Evolutionary conservation across 2,888 invertebrate genomes (phyloP), one percentile per base, ranked within the genome.

Genomic region (Apamea crenata): DNA sequence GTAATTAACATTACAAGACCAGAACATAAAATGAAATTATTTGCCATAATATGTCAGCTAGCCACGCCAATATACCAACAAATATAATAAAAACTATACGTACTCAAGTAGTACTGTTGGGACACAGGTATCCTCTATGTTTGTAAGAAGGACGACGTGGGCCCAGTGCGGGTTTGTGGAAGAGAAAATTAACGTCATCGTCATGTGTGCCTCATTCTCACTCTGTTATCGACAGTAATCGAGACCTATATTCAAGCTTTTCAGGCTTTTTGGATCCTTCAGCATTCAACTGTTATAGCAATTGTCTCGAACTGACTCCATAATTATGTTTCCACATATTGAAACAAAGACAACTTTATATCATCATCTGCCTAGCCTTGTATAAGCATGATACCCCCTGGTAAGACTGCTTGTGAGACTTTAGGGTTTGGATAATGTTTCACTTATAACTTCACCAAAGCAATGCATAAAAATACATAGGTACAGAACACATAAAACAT

Each of bases 401-500:
- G 16, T 50, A 36, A 53, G 6, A 50, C 16, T 32, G 5, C 61
- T 14, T 61, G 14, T 29, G 16, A 61, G 29, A 61, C 59, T 3
- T 59, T n/a, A 29, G 21, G 32, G 5, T 25, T 70, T 32, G 10
- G 16, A 16, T 16, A 50, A 25, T 25, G 25, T 7, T 50, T 50
- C 25, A 12, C 7, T 25, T 73, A 21, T 21, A 47, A 32, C 18
- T 32, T 18, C 21, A 70, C 12, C 18, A 69, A 65, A 65, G 29
- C 25, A 79, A 29, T 71, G 80, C 79, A 71, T 16, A 65, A 18
- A 50, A 66, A 40, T 66, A 7, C 12, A 44, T 32, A n/a, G n/a
- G n/a, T n/a, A 56, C 18, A 47, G 18, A 47, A 2, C 25, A 56
- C 76, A 74, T 80, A 78, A 83, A 80, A 80, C 74, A 76, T 72